phyloP scores from a whole-genome alignment of 2,797 vertebrate species.

The Mus minutoides region DNA sequence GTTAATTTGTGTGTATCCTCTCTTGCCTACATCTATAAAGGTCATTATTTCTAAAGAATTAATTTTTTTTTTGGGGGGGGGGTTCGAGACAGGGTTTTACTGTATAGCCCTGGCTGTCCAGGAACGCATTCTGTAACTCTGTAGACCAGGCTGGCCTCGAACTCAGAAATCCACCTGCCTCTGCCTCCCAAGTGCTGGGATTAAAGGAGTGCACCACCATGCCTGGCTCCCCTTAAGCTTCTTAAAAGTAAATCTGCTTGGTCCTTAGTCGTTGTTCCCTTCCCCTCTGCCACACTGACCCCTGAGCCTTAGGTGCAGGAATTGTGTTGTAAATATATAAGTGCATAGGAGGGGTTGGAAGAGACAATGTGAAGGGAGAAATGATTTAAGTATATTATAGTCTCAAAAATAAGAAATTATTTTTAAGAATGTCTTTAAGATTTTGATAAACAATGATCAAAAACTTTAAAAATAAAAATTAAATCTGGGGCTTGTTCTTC shows the following conservation, averaged over 20 bases:
- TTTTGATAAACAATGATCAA: not conserved
- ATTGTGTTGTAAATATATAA: no score
- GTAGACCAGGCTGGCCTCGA: no score
- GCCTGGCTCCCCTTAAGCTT: no score
- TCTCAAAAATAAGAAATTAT: not conserved
- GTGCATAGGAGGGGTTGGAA: no score
- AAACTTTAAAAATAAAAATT: not conserved
- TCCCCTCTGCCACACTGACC: not conserved
- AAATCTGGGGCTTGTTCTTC: not conserved
- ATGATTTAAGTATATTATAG: no score
- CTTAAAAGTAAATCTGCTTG: not conserved
- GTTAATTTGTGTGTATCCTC: not conserved
- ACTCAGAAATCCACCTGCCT: no score
- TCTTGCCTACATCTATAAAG: not conserved
- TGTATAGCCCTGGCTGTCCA: no score
- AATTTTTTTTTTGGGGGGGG: no score
- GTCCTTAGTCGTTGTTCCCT: not conserved
- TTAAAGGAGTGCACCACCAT: no score
- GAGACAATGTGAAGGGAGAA: not conserved
- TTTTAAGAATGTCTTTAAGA: not conserved
- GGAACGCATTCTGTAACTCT: no score
- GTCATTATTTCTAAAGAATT: conserved; percentile 2
- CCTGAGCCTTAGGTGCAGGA: not conserved
- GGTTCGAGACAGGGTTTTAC: no score
- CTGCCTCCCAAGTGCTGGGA: no score